These are phyloP conservation scores for Pangasius macronema DNA, from an alignment of 2,797 vertebrate genomes.

Conservation along the genomic window DNA sequence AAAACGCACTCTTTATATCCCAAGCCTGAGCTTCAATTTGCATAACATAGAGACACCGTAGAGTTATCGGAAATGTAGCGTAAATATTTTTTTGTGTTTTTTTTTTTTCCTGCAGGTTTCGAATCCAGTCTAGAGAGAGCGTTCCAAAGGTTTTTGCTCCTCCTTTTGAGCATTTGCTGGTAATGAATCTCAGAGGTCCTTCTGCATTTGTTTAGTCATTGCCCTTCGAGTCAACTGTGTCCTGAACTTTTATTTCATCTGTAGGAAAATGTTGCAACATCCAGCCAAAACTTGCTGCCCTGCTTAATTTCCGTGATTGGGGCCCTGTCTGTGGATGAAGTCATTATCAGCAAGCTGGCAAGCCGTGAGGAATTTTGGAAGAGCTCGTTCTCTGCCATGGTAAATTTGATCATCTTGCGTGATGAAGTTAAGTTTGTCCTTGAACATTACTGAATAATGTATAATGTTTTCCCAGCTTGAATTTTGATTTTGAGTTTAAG, in stretches of 20 bases:
- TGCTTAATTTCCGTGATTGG: conserved; percentile 71
- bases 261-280: conserved; percentile 66
- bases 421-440: conserved; percentile 39
- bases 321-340: conserved; percentile 71
- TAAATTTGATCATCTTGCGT: conserved; percentile 62
- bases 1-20: conserved; percentile 33
- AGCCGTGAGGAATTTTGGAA: conserved; percentile 73
- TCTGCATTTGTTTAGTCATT: neutral
- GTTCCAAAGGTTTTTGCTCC: conserved; percentile 64
- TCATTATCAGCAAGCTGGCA: conserved; percentile 68
- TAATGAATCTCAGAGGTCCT: conserved; percentile 60
- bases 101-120: conserved; percentile 72
- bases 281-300: conserved; percentile 64
- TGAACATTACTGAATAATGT: conserved; percentile 50
- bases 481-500: conserved; percentile 41
- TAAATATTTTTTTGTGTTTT: neutral
- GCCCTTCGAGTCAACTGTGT: neutral
- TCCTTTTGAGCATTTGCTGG: conserved; percentile 76
- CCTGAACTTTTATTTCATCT: conserved; percentile 20
- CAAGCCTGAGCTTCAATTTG: conserved; percentile 10
- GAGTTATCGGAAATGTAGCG: neutral
- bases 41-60: conserved; percentile 16
- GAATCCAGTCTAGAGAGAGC: conserved; percentile 65
- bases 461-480: conserved; percentile 40
- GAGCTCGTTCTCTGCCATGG: conserved; percentile 75